Evolutionary conservation across 2,888 invertebrate species (phyloP).

Genomic region (Serrognathus titanus): DNA sequence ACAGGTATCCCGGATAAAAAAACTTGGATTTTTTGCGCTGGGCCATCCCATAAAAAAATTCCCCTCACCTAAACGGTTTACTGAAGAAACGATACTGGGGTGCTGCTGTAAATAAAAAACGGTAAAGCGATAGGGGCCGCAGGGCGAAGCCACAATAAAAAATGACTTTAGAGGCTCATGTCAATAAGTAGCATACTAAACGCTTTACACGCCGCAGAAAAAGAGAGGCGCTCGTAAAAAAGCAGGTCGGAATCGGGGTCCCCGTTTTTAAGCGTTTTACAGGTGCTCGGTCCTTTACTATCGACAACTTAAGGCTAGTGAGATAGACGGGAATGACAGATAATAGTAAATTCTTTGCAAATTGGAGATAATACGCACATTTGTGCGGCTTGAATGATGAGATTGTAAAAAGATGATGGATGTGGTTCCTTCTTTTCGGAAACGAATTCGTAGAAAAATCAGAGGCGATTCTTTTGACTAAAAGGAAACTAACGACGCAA

Average conservation of each 20-base stretch:
- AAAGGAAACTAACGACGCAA: no score
- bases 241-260: constrained; percentile 25
- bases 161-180: constrained; percentile 38
- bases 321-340: not conserved
- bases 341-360: constrained; percentile 17
- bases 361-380: constrained; percentile 17
- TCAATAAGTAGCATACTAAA: constrained; percentile 42
- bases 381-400: constrained; percentile 13
- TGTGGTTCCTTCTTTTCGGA: constrained; percentile 7
- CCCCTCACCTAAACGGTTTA: no score
- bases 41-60: no score
- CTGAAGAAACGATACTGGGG: no score
- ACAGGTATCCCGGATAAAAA: no score
- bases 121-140: not conserved
- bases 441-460: no score
- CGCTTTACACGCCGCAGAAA: constrained; percentile 46
- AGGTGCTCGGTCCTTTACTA: constrained; percentile 10
- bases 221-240: constrained; percentile 32
- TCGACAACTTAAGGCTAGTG: not conserved
- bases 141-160: constrained; percentile 28
- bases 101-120: no score
- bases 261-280: constrained; percentile 7
- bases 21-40: no score
- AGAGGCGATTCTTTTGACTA: no score
- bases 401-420: constrained; percentile 16